phyloP scores from a whole-genome alignment of 2,888 invertebrate genomes.

The Limenitis camilla region DNA sequence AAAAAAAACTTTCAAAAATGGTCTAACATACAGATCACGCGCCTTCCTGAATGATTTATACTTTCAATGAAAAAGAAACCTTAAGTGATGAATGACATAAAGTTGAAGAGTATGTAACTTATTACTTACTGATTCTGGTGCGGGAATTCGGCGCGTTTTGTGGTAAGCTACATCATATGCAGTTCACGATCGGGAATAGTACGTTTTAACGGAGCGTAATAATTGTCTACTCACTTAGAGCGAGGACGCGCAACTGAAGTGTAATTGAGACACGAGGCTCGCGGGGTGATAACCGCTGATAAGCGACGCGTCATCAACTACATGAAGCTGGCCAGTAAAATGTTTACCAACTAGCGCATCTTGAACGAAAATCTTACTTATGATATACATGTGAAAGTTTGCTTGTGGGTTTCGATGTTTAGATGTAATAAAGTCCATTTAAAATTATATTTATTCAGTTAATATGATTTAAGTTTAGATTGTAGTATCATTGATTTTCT shows the following conservation, averaged over 20 bases:
- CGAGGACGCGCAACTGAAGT: slow-evolving; percentile 58
- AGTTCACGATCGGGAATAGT: slow-evolving; percentile 29
- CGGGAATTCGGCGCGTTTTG: slow-evolving; percentile 2
- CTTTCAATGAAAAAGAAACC: slow-evolving; percentile 16
- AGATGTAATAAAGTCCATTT: too few species aligned
- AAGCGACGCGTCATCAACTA: slow-evolving; percentile 53
- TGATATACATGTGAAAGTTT: too few species aligned
- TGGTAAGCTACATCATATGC: slow-evolving; percentile 14
- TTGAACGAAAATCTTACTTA: too few species aligned
- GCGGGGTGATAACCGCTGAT: slow-evolving; percentile 67
- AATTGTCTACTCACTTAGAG: slow-evolving; percentile 47
- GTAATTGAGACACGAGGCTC: slow-evolving; percentile 44
- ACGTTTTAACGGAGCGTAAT: slow-evolving; percentile 27
- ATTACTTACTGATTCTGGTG: slow-evolving; percentile 9
- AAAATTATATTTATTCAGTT: too few species aligned
- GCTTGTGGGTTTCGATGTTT: too few species aligned
- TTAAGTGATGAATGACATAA: slow-evolving; percentile 9
- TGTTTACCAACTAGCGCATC: too few species aligned
- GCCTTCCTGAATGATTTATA: slow-evolving; percentile 21
- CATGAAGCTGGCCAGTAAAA: slow-evolving; percentile 35
- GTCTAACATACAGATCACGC: slow-evolving; percentile 31
- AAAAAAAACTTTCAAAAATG: slow-evolving; percentile 27
- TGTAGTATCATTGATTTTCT: too few species aligned
- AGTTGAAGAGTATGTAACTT: not conserved
- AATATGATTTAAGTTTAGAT: too few species aligned